Evolutionary conservation across 2,797 vertebrate genomes (phyloP).

Genomic region (Esox lucius): DNA sequence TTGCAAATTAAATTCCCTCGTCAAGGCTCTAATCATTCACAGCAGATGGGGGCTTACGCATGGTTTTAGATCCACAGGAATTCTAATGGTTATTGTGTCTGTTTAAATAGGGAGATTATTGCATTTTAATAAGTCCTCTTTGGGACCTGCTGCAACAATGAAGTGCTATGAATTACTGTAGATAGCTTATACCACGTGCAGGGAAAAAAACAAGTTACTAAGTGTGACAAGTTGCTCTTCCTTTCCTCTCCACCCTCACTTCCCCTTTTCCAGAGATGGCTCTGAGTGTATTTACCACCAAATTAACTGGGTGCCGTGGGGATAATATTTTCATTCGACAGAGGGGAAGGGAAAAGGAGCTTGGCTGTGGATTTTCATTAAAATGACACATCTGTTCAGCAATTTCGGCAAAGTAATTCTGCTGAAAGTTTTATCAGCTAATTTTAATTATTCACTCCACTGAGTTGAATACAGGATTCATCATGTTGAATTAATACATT

Average conservation of each 20-base stretch:
- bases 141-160: constrained; percentile 98
- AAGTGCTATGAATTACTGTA: constrained; percentile 97
- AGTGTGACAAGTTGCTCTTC: constrained; percentile 99
- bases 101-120: constrained; percentile 99
- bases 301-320: constrained; percentile 98
- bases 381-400: constrained; percentile 99
- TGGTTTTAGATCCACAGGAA: constrained; percentile 98
- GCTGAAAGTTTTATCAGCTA: constrained; percentile 99
- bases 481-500: constrained; percentile 99
- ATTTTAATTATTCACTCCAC: constrained; percentile 99
- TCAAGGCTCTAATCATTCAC: constrained; percentile 99
- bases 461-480: constrained; percentile 99
- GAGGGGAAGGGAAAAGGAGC: constrained; percentile 86
- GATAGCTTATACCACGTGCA: constrained; percentile 96
- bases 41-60: constrained; percentile 97
- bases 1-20: constrained; percentile 99
- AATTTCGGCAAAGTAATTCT: constrained; percentile 99
- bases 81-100: constrained; percentile 99
- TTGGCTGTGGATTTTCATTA: constrained; percentile 99
- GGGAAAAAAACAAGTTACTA: constrained; percentile 98
- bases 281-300: constrained; percentile 99
- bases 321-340: constrained; percentile 98
- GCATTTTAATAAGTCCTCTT: constrained; percentile 99
- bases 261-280: constrained; percentile 88
- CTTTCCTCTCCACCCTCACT: constrained; percentile 72